phyloP scores from a whole-genome alignment of 2,888 invertebrate species.

The Eristalis arbustorum region DNA sequence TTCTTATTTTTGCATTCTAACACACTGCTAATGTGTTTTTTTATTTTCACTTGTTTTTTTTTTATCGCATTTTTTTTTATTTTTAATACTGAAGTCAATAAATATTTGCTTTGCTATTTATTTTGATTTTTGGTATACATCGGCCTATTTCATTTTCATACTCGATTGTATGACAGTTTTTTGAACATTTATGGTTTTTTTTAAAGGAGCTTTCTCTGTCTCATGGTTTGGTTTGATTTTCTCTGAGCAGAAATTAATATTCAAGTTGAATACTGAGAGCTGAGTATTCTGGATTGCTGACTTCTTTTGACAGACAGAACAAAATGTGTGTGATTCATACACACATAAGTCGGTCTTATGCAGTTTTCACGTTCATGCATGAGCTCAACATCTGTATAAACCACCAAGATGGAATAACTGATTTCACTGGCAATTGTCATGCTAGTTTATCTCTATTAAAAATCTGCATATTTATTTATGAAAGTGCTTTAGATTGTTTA shows the following conservation, averaged over 20 bases:
- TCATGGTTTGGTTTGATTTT: background rate
- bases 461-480: background rate
- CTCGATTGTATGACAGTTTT: background rate
- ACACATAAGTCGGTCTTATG: background rate
- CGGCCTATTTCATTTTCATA: background rate
- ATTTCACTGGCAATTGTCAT: background rate
- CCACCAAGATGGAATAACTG: background rate
- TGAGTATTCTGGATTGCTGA: background rate
- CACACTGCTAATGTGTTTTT: constrained; percentile 45
- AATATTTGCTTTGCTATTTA: background rate
- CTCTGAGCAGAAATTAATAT: background rate
- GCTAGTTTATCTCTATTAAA: background rate
- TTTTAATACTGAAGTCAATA: background rate
- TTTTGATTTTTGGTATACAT: background rate
- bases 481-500: background rate
- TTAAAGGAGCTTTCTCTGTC: too few relatives aligned
- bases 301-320: background rate
- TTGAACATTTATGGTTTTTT: background rate
- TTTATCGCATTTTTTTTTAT: constrained; percentile 2
- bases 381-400: background rate
- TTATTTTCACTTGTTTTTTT: constrained; percentile 25
- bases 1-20: constrained; percentile 48
- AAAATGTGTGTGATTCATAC: background rate
- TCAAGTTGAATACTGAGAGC: background rate
- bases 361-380: background rate